Percentiles rank a stretch among this genome's conserved stretches.
Conservation (phyloP, 2,113 vertebrate species). For the Leucoraja erinaceus region DNA sequence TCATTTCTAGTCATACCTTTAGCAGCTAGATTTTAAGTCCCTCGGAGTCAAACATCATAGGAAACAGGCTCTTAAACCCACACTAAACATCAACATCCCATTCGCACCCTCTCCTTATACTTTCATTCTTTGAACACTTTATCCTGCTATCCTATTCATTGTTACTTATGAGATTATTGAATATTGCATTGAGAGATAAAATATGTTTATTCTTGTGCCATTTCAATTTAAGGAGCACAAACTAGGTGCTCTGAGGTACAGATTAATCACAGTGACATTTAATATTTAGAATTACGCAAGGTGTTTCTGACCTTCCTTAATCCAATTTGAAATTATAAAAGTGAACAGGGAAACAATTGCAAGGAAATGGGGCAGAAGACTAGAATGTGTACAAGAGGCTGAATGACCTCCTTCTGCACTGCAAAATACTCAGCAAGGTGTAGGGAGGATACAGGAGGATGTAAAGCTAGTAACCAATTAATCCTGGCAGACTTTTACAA, state of each 20-base stretch:
- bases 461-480: neutral
- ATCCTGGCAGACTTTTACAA: neutral
- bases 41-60: too few relatives aligned
- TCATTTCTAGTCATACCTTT: neutral
- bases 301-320: neutral
- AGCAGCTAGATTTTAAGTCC: too few relatives aligned
- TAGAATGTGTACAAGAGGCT: neutral
- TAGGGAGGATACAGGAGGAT: neutral
- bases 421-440: neutral
- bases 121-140: neutral
- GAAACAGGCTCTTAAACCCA: too few relatives aligned
- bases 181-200: neutral
- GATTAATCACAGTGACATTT: neutral
- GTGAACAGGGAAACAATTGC: too few relatives aligned
- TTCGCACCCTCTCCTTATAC: neutral
- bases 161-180: neutral
- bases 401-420: neutral
- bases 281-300: neutral
- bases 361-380: too few relatives aligned
- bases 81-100: too few relatives aligned
- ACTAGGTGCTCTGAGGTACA: neutral
- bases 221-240: neutral
- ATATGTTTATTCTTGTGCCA: neutral
- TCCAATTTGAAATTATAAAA: neutral
- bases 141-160: neutral